Base-by-base conservation (phyloP, 2,113 vertebrate species). In the Acanthisitta chloris region DNA sequence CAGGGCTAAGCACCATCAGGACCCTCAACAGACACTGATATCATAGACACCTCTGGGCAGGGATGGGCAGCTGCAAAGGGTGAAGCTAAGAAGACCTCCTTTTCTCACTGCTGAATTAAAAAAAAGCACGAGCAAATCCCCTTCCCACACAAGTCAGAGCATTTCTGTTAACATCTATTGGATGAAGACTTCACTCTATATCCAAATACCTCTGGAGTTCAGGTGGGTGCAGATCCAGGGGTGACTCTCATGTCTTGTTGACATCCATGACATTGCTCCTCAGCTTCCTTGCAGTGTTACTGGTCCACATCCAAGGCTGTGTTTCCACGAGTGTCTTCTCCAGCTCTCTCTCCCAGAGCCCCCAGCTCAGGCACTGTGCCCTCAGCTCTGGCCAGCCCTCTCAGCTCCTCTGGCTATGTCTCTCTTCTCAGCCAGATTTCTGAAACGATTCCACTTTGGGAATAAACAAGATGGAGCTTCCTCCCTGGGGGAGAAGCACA, bases 321-420 rank as follows among this genome's bases (percentile, higher is more conserved):
- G 5, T 55, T 54, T 92, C 59, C 85, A 20, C 7, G 9, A 72
- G 26, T 57, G 45, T 72, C 88, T 86, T 55, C 33, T 61, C 16
- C 4, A 6, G 33, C 0, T n/a, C n/a, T n/a, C n/a, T 64, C 16
- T 7, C 21, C 7, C 0, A 1, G 17, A 78, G 31, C 28, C 21
- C 28, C 42, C 0, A 55, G 1, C 52, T 38, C 25, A 21, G 54
- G 45, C 28, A 18, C 72, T 20, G 49, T 40, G 42, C 9, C 80
- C 65, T 36, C 38, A 20, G 45, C 42, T 36, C 45, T 1, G 4
- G 4, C 5, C 16, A 54, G 48, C 20, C 31, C 19, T 5, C 16
- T 40, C 58, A 25, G 86, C 51, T 86, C 81, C 76, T 36, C 76
- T 17, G 29, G 6, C 26, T 36, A 4, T 1, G 14, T 21, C 51